Conservation (phyloP, 1,140 invertebrate genomes). For the Saccostrea echinata region DNA sequence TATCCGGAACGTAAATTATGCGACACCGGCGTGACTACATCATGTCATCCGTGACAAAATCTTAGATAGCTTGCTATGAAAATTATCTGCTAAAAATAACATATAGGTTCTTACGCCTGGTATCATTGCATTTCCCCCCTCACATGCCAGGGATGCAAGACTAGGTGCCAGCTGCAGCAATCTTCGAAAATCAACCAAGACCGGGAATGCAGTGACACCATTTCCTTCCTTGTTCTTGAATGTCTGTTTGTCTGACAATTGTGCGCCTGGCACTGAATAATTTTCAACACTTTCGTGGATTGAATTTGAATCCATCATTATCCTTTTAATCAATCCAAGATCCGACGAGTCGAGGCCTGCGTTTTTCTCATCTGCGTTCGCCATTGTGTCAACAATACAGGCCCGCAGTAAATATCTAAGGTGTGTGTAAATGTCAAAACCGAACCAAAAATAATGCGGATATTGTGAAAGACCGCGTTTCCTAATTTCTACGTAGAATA, state of each 20-base stretch:
- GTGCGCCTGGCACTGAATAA: conserved; percentile 68
- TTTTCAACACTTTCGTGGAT: conserved; percentile 55
- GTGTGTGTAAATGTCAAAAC: conserved; percentile 21
- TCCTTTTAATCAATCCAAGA: conserved; percentile 47
- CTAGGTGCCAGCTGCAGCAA: conserved; percentile 65
- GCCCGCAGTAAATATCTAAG: conserved; percentile 67
- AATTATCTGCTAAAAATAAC: neutral
- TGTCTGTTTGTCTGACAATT: conserved; percentile 68
- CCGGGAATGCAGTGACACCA: conserved; percentile 66
- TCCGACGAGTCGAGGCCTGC: conserved; percentile 57
- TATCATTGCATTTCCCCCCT: conserved; percentile 66
- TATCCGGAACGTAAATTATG: too few relatives aligned
- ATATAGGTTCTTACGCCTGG: conserved; percentile 65
- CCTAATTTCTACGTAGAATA: too few relatives aligned
- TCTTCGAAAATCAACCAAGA: conserved; percentile 74
- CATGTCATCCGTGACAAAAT: too few relatives aligned
- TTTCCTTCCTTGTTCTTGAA: conserved; percentile 71
- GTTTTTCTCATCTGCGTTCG: conserved; percentile 55
- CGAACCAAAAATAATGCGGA: neutral
- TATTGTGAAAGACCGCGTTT: too few relatives aligned
- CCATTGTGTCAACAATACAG: conserved; percentile 75
- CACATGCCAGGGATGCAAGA: conserved; percentile 42
- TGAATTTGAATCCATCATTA: conserved; percentile 46
- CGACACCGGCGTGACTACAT: too few relatives aligned
- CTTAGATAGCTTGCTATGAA: too few relatives aligned